Evolutionary conservation across 1,140 invertebrate genomes (phyloP).

Genomic region (Drosophila arawakana): DNA sequence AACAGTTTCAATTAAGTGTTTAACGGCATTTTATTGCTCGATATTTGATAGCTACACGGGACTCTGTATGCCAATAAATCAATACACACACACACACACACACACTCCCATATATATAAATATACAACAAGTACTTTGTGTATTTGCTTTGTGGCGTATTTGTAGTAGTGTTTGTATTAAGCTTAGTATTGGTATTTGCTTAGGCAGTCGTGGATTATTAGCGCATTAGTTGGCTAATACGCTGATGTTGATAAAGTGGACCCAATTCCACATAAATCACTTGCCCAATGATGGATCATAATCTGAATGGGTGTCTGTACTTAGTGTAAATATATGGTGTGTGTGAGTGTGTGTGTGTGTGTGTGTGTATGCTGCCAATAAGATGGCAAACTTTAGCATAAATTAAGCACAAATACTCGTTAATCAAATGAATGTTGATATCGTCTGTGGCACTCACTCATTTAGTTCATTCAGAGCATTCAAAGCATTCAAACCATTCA

Average conservation of each 20-base stretch:
- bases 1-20: conserved; percentile 83
- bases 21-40: conserved; percentile 75
- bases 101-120: no score
- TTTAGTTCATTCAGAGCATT: conserved; percentile 20
- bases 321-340: background rate
- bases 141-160: conserved; percentile 25
- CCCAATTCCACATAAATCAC: conserved; percentile 62
- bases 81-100: conserved; percentile 51
- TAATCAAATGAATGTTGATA: conserved; percentile 77
- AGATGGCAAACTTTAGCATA: conserved; percentile 60
- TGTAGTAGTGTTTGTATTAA: conserved; percentile 63
- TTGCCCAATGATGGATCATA: conserved; percentile 71
- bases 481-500: conserved; percentile 31
- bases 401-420: conserved; percentile 79
- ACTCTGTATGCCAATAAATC: conserved; percentile 60
- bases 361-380: conserved; percentile 32
- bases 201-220: conserved; percentile 80
- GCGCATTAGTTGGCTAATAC: conserved; percentile 77
- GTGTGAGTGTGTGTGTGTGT: background rate
- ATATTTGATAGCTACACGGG: conserved; percentile 67
- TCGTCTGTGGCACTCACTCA: conserved; percentile 37
- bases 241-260: conserved; percentile 54
- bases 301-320: conserved; percentile 27
- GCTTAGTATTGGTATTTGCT: conserved; percentile 71
- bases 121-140: background rate